These are phyloP conservation scores for Drosophila mayaguana DNA, from an alignment of 2,888 invertebrate genomes.

Conservation along the genomic window DNA sequence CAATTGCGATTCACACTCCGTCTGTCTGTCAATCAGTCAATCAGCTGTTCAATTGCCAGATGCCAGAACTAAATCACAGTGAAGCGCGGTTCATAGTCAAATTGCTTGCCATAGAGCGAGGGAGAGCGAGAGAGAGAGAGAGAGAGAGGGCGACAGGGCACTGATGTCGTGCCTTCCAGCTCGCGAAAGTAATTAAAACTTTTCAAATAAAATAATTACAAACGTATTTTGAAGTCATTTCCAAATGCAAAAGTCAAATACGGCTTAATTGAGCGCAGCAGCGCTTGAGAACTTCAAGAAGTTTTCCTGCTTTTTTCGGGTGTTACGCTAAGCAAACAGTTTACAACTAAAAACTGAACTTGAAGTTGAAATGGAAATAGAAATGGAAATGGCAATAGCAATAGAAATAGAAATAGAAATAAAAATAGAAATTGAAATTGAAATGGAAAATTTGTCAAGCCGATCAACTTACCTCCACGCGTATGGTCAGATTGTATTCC, in stretches of 20 bases:
- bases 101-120: conserved; percentile 8
- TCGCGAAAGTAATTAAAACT: conserved; percentile 77
- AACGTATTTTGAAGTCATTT: conserved; percentile 64
- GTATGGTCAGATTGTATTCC: conserved; percentile 97
- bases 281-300: conserved; percentile 37
- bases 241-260: conserved; percentile 73
- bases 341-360: conserved; percentile 17
- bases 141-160: not conserved
- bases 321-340: conserved; percentile 14
- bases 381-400: not conserved
- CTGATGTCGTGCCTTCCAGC: conserved; percentile 24
- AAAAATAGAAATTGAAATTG: not conserved
- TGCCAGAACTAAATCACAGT: conserved; percentile 18
- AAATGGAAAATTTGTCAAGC: not conserved
- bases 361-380: not conserved
- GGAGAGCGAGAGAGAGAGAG: not conserved
- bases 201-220: conserved; percentile 78
- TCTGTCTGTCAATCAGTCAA: conserved; percentile 43
- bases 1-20: conserved; percentile 48
- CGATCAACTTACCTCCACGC: conserved; percentile 92
- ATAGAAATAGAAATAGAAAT: not conserved
- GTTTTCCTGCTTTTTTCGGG: conserved; percentile 11
- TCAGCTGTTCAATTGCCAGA: conserved; percentile 36
- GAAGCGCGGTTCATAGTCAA: conserved; percentile 9
- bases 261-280: conserved; percentile 59